Evolutionary conservation across 2,113 vertebrate species (phyloP), one percentile per base, ranked within the genome.

Genomic region (Albula glossodonta): DNA sequence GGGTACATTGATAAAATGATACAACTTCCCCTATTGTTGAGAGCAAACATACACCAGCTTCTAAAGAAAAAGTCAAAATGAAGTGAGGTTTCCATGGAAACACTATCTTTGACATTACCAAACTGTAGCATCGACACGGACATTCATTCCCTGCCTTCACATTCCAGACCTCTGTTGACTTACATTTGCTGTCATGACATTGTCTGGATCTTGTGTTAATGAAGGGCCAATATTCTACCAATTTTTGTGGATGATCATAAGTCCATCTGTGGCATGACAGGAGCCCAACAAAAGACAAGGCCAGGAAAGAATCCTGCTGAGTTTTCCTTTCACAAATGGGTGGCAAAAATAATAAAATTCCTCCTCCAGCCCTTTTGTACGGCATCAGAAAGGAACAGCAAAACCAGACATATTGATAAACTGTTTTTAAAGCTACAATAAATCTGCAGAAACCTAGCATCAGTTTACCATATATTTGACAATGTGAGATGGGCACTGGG

Each of bases 71-170:
- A 70, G 5, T n/a, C 51, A 80, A 22, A 81, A 57, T 19, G 19
- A 87, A 88, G 88, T 87, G 88, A 82, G 77, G 89, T 91, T 90
- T 81, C 91, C 87, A 92, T 91, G 86, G 89, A 52, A 84, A 93
- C 88, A 22, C 2, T 84, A 89, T 90, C 85, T 88, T 87, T 89
- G 86, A 88, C 84, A 87, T 85, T 89, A 84, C 87, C 81, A 88
- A 85, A 86, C 79, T 79, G 84, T 81, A 83, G 88, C 84, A 17
- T 66, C 84, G 56, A 66, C 52, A 78, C 48, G 63, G 13, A 85
- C 78, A 86, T 89, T 88, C 86, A 82, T 90, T 87, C 80, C 81
- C 63, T 50, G 70, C 80, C 84, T 52, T 60, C 7, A n/a, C n/a
- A 56, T 51, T 74, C 53, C 49, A 70, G 77, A 83, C 41, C 10